Conservation (phyloP, 2,888 invertebrate species). For the Stenurella melanura region DNA sequence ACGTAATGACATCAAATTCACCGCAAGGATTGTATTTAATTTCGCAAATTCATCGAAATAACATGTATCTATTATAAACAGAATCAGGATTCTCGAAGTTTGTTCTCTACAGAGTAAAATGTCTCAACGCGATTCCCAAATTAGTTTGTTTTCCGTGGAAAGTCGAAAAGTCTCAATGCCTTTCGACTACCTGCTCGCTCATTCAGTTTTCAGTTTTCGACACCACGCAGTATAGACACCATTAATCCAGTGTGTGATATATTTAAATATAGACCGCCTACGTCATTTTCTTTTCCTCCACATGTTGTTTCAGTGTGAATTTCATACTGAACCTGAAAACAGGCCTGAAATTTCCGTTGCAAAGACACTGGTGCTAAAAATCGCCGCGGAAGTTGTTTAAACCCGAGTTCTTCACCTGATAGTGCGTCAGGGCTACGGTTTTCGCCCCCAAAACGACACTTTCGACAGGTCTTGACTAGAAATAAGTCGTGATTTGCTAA, state of each 20-base stretch:
- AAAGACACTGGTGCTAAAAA: neutral
- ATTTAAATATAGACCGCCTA: conserved; percentile 39
- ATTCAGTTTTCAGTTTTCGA: neutral
- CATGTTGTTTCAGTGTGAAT: conserved; percentile 45
- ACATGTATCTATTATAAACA: no score
- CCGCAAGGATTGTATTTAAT: no score
- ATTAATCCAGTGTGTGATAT: conserved; percentile 42
- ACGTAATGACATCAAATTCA: no score
- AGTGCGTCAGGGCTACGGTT: neutral
- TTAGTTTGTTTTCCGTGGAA: no score
- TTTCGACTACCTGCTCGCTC: no score
- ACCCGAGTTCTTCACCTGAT: neutral
- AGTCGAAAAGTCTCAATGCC: no score
- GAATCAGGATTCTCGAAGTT: no score
- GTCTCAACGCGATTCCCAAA: no score
- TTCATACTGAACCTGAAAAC: conserved; percentile 33
- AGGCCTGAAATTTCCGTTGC: neutral
- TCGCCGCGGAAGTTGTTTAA: neutral
- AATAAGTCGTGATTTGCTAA: neutral
- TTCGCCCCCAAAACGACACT: neutral
- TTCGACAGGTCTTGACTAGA: neutral
- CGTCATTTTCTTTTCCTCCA: conserved; percentile 40
- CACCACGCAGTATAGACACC: conserved; percentile 9
- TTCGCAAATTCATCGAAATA: no score
- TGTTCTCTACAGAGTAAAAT: no score